A percentile compares a stretch with the other conserved stretches of the same genome.
Conservation (phyloP, 2,888 invertebrate genomes). For the Asteroscopus sphinx region DNA sequence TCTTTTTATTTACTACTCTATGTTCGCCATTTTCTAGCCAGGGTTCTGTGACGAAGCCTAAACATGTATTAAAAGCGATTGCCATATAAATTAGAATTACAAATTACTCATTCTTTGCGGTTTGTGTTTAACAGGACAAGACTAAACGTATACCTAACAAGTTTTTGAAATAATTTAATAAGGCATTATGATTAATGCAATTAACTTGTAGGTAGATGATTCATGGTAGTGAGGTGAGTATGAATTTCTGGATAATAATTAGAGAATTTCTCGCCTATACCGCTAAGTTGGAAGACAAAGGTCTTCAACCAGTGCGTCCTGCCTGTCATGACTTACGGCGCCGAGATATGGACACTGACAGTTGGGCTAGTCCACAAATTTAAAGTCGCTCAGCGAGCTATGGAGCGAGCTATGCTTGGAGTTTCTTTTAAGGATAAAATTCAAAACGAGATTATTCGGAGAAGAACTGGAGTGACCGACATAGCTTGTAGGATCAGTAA, state of each 20-base stretch:
- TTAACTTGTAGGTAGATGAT: constrained; percentile 19
- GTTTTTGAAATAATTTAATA: constrained; percentile 30
- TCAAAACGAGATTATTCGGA: no score
- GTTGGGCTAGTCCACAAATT: no score
- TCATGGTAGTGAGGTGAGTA: constrained; percentile 5
- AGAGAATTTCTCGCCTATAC: no score
- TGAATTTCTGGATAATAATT: constrained; percentile 18
- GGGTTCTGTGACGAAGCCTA: constrained; percentile 4
- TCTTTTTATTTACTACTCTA: constrained; percentile 5
- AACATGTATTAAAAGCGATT: constrained; percentile 23
- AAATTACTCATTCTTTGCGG: constrained; percentile 40
- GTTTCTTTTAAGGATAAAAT: no score
- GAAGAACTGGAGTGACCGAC: no score
- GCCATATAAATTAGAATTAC: constrained; percentile 39
- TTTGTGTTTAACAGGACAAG: constrained; percentile 47
- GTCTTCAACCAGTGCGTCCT: no score
- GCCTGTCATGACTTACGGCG: no score
- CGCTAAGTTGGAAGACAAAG: no score
- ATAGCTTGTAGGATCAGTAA: no score
- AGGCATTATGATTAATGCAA: constrained; percentile 14
- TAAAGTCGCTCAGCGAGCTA: no score
- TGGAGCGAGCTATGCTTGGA: no score
- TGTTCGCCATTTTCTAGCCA: neutral
- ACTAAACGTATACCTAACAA: constrained; percentile 41
- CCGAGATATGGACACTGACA: no score